A percentile compares a stretch with the other conserved stretches of the same genome.
These are phyloP conservation scores for Syndactyla subalaris DNA, from an alignment of 2,797 vertebrate genomes.

Conservation along the genomic window DNA sequence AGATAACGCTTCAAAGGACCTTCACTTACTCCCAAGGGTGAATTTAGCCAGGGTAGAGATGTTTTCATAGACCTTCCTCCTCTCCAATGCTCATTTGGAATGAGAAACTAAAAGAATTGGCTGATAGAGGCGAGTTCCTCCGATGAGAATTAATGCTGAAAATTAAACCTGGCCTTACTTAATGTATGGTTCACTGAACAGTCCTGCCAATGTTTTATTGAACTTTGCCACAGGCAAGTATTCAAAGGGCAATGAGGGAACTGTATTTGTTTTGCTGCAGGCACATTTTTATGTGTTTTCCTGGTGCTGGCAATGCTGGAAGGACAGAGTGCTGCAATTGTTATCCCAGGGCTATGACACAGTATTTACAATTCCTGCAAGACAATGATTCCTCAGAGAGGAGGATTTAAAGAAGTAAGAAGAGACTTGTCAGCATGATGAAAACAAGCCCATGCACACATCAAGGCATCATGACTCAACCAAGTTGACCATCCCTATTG, in stretches of 20 bases:
- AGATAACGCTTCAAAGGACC: background rate
- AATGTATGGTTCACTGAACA: background rate
- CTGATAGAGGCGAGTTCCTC: accelerated
- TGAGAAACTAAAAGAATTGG: background rate
- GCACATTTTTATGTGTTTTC: background rate
- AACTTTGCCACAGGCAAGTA: constrained; percentile 4
- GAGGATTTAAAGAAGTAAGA: background rate
- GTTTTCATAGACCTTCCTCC: background rate
- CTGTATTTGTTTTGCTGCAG: constrained; percentile 7
- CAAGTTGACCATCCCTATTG: background rate
- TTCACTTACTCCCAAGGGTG: background rate
- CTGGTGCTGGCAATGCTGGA: background rate
- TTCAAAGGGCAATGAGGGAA: constrained; percentile 1
- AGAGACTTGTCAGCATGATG: background rate
- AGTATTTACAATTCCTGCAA: background rate
- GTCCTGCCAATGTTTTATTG: background rate
- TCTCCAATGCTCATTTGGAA: background rate
- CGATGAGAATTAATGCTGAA: background rate
- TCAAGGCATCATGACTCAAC: background rate
- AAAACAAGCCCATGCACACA: background rate
- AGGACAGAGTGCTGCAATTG: background rate
- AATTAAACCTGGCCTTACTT: background rate
- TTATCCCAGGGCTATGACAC: background rate
- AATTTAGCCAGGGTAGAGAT: background rate
- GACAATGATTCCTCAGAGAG: background rate